Conservation (phyloP, 2,888 invertebrate species). For the Conistra vaccinii region DNA sequence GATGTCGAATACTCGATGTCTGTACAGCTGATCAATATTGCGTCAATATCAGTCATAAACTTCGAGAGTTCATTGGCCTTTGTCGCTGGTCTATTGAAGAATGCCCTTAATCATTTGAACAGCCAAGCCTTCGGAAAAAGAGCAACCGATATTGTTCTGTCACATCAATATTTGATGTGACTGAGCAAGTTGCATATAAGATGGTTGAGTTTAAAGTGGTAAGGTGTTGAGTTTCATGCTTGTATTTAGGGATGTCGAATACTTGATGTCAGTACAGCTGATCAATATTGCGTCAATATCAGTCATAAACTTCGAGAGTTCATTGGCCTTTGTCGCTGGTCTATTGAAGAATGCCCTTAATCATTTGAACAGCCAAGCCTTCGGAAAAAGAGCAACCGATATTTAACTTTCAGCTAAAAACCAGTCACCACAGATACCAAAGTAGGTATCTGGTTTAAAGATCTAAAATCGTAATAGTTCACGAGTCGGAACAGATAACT, state of each 20-base stretch:
- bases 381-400: neutral
- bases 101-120: neutral
- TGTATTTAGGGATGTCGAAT: slow-evolving; percentile 25
- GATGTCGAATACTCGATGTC: slow-evolving; percentile 14
- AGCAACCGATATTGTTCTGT: neutral
- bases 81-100: neutral
- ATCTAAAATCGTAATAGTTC: slow-evolving; percentile 31
- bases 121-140: neutral
- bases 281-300: slow-evolving; percentile 18
- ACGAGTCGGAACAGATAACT: slow-evolving; percentile 36
- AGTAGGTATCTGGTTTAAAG: slow-evolving; percentile 32
- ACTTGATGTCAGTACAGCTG: slow-evolving; percentile 18
- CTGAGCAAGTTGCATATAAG: slow-evolving; percentile 31
- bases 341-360: neutral
- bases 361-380: neutral
- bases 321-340: neutral
- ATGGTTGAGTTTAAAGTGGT: slow-evolving; percentile 31
- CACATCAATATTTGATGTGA: slow-evolving; percentile 54
- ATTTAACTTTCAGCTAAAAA: neutral
- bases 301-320: neutral
- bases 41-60: neutral
- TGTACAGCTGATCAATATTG: slow-evolving; percentile 28
- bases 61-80: neutral
- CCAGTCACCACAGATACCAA: neutral
- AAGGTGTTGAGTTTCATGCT: slow-evolving; percentile 30